A percentile compares a stretch with the other conserved stretches of the same genome.
These are phyloP conservation scores for Ambastaia sidthimunki DNA, from an alignment of 2,797 vertebrate genomes.

Conservation along the genomic window DNA sequence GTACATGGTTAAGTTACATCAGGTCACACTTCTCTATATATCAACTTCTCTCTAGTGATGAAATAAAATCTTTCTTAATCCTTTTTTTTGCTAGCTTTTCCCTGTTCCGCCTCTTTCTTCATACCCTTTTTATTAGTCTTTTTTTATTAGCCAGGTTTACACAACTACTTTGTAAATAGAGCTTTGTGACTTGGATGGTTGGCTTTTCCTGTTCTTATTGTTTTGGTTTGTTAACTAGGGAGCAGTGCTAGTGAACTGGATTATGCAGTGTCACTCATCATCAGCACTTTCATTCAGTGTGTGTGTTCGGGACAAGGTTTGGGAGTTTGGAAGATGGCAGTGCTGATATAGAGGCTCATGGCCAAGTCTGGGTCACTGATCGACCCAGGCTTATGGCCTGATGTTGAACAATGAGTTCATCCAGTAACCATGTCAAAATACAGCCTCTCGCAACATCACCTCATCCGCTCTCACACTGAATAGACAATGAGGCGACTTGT, in stretches of 20 bases:
- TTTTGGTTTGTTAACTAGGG: constrained; percentile 43
- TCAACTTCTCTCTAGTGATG: background rate
- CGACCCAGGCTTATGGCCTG: background rate
- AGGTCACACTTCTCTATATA: background rate
- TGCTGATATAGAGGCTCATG: background rate
- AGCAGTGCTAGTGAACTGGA: constrained; percentile 25
- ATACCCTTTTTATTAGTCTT: background rate
- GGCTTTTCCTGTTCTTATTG: constrained; percentile 43
- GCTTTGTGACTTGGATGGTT: background rate
- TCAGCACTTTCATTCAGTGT: constrained; percentile 70
- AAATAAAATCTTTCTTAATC: background rate
- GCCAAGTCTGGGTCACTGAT: background rate
- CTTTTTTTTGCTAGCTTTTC: constrained; percentile 27
- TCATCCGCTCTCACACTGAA: background rate
- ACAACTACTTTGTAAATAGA: background rate
- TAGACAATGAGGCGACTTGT: too few species aligned
- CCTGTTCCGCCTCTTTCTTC: constrained; percentile 8
- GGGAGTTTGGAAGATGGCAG: background rate
- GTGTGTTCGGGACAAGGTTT: background rate
- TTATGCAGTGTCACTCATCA: constrained; percentile 70
- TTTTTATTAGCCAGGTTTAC: background rate
- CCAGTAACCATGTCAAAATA: background rate
- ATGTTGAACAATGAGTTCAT: background rate
- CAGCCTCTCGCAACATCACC: background rate
- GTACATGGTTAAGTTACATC: background rate